phyloP scores from a whole-genome alignment of 2,888 invertebrate species.

The Orthosia incerta region DNA sequence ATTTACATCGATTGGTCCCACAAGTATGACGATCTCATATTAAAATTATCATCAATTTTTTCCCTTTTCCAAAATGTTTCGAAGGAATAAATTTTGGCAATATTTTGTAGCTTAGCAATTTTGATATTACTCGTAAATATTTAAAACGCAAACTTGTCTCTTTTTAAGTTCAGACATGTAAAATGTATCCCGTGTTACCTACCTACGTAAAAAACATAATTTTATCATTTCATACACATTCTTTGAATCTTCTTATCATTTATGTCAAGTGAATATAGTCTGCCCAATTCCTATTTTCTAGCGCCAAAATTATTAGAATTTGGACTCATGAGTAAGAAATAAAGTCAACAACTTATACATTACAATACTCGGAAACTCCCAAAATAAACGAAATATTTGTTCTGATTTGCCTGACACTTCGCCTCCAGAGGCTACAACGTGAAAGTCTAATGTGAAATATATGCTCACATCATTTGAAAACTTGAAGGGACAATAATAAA shows the following conservation, averaged over 20 bases:
- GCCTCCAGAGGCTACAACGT: slow-evolving; percentile 43
- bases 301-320: not conserved
- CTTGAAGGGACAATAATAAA: slow-evolving; percentile 61
- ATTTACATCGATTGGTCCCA: slow-evolving; percentile 14
- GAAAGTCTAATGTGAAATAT: slow-evolving; percentile 57
- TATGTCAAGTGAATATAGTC: not conserved
- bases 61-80: not conserved
- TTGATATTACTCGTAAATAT: not conserved
- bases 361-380: slow-evolving; percentile 1
- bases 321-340: not conserved
- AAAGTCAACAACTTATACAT: not conserved
- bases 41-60: no score
- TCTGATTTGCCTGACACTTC: slow-evolving; percentile 45
- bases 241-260: no score
- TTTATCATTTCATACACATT: no score
- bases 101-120: not conserved
- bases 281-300: not conserved
- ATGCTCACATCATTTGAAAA: slow-evolving; percentile 50
- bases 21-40: slow-evolving; percentile 3
- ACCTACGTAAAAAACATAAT: not conserved
- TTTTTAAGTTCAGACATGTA: not conserved
- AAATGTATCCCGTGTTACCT: not conserved
- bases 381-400: slow-evolving; percentile 43
- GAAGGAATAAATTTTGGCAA: not conserved
- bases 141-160: not conserved